phyloP scores from a whole-genome alignment of 1,140 invertebrate species.

The Macrosteles quadrilineatus region DNA sequence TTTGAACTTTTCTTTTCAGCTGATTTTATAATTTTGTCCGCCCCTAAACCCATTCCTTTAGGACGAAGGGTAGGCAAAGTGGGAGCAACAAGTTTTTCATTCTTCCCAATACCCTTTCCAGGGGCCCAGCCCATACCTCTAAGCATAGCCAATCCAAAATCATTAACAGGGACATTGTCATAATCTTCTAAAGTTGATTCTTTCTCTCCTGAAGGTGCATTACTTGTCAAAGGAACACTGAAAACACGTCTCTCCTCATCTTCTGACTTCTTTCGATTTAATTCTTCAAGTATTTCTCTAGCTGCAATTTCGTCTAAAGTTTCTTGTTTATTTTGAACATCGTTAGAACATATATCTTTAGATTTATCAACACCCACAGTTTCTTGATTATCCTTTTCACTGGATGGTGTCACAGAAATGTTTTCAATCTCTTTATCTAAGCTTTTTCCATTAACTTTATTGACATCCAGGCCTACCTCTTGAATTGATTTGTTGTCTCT shows the following conservation, averaged over 20 bases:
- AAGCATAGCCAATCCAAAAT: slow-evolving; percentile 90
- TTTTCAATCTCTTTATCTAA: no score
- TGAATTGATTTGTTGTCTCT: neutral
- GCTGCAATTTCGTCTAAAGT: slow-evolving; percentile 56
- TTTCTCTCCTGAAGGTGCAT: slow-evolving; percentile 56
- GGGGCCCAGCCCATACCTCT: slow-evolving; percentile 94
- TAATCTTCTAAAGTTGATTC: slow-evolving; percentile 85
- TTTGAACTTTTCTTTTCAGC: slow-evolving; percentile 52
- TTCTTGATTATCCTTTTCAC: no score
- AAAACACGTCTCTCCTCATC: slow-evolving; percentile 49
- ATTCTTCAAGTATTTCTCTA: slow-evolving; percentile 59
- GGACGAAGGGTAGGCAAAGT: slow-evolving; percentile 67
- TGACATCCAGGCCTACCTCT: no score
- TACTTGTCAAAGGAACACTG: slow-evolving; percentile 55
- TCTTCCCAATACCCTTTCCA: slow-evolving; percentile 66
- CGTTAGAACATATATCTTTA: no score
- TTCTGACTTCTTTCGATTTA: slow-evolving; percentile 45
- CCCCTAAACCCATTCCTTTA: slow-evolving; percentile 90
- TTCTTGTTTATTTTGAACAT: slow-evolving; percentile 42
- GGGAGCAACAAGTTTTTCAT: slow-evolving; percentile 47
- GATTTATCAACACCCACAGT: no score
- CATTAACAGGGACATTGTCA: slow-evolving; percentile 82
- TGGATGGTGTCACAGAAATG: no score
- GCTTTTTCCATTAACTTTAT: no score
- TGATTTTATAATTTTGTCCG: slow-evolving; percentile 66